phyloP scores from a whole-genome alignment of 2,113 vertebrate genomes.

The Cynocephalus volans region DNA sequence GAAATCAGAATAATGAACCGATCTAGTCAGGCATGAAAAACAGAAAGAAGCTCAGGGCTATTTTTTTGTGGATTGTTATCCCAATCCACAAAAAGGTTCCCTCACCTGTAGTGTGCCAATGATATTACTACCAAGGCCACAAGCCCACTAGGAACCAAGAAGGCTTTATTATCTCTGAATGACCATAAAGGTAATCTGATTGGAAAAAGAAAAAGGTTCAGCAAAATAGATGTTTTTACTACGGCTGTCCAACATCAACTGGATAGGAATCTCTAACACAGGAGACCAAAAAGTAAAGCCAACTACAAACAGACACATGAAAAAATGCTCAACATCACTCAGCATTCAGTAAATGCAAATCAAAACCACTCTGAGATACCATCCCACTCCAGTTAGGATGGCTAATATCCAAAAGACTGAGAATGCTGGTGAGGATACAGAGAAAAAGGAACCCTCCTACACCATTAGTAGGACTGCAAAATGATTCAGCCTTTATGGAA shows the following conservation, averaged over 20 bases:
- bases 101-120: neutral
- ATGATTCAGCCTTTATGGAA: too few relatives aligned
- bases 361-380: too few relatives aligned
- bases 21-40: neutral
- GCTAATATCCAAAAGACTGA: too few relatives aligned
- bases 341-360: too few relatives aligned
- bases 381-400: too few relatives aligned
- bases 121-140: neutral
- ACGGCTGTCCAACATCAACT: neutral
- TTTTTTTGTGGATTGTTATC: neutral
- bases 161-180: neutral
- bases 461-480: too few relatives aligned
- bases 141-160: neutral
- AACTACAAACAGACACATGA: neutral
- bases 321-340: too few relatives aligned
- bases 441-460: too few relatives aligned
- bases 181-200: neutral
- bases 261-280: neutral
- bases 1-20: constrained; percentile 45
- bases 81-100: neutral
- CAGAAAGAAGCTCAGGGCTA: neutral
- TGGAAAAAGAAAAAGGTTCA: neutral
- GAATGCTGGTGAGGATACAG: too few relatives aligned
- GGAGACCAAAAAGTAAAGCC: neutral
- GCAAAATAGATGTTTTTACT: neutral